Conservation (phyloP, 2,888 invertebrate species). For the Danaus chrysippus region DNA sequence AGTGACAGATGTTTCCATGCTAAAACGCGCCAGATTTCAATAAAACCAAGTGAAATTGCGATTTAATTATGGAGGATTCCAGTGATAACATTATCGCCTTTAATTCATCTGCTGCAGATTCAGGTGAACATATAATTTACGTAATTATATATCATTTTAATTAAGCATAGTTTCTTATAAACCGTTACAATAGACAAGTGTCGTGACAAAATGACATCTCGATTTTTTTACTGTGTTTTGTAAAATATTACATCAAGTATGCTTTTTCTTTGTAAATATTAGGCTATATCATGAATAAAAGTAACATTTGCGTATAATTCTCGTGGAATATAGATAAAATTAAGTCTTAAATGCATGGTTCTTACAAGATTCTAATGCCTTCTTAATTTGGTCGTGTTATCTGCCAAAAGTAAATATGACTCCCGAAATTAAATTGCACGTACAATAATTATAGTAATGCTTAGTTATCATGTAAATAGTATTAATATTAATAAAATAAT, state of each 20-base stretch:
- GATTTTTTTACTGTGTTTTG: slow-evolving; percentile 12
- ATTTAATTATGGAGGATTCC: slow-evolving; percentile 53
- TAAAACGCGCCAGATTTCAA: slow-evolving; percentile 61
- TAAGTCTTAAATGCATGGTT: neutral
- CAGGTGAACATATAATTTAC: slow-evolving; percentile 46
- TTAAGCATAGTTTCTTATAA: slow-evolving; percentile 40
- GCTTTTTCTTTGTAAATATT: neutral
- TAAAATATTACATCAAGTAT: slow-evolving; percentile 20
- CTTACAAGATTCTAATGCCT: slow-evolving; percentile 18
- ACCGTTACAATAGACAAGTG: slow-evolving; percentile 41
- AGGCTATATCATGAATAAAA: neutral
- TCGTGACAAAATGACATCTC: slow-evolving; percentile 25
- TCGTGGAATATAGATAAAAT: neutral
- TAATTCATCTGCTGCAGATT: slow-evolving; percentile 41
- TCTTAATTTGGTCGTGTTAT: slow-evolving; percentile 44
- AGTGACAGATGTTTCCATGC: slow-evolving; percentile 65
- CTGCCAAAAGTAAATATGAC: slow-evolving; percentile 55
- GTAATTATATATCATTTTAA: slow-evolving; percentile 30
- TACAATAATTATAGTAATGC: no score
- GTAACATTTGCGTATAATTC: neutral
- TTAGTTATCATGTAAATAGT: no score
- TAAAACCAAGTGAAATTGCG: slow-evolving; percentile 38
- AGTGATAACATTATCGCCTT: slow-evolving; percentile 42
- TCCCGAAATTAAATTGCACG: no score
- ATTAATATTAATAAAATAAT: no score